phyloP scores from a whole-genome alignment of 2,888 invertebrate genomes.

The Epistrophe grossulariae region DNA sequence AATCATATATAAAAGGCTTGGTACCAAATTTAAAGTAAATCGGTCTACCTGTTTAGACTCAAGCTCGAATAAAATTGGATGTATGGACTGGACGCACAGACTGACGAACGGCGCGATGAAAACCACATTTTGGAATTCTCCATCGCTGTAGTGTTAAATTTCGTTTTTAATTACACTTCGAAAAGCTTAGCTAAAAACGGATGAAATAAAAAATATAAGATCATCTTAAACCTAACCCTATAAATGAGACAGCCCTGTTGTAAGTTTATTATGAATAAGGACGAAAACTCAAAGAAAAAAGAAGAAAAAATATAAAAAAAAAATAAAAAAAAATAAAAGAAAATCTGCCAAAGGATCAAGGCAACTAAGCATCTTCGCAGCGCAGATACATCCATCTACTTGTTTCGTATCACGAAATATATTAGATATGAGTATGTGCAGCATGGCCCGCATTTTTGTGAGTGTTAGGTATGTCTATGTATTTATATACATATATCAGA shows the following conservation, averaged over 20 bases:
- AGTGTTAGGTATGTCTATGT: conserved; percentile 58
- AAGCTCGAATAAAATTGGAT: no score
- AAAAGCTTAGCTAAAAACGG: no score
- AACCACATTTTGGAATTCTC: no score
- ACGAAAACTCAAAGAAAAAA: conserved; percentile 35
- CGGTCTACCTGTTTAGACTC: no score
- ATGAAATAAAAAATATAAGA: neutral
- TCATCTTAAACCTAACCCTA: neutral
- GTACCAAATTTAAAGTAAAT: no score
- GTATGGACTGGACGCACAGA: no score
- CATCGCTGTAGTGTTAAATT: no score
- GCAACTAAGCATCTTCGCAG: conserved; percentile 75
- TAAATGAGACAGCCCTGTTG: conserved; percentile 11
- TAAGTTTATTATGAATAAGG: conserved; percentile 41
- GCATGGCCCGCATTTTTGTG: conserved; percentile 49
- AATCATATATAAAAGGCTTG: no score
- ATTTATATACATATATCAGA: conserved; percentile 75
- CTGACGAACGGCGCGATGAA: no score
- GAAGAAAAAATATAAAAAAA: conserved; percentile 27
- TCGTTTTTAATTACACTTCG: no score
- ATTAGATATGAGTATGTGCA: conserved; percentile 60
- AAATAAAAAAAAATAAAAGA: conserved; percentile 29
- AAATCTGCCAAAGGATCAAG: conserved; percentile 72
- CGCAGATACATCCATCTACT: conserved; percentile 70
- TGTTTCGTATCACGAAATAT: conserved; percentile 73